Conservation (phyloP, 53 echinoderm and acorn worm genomes). For the Echinarachnius parma region DNA sequence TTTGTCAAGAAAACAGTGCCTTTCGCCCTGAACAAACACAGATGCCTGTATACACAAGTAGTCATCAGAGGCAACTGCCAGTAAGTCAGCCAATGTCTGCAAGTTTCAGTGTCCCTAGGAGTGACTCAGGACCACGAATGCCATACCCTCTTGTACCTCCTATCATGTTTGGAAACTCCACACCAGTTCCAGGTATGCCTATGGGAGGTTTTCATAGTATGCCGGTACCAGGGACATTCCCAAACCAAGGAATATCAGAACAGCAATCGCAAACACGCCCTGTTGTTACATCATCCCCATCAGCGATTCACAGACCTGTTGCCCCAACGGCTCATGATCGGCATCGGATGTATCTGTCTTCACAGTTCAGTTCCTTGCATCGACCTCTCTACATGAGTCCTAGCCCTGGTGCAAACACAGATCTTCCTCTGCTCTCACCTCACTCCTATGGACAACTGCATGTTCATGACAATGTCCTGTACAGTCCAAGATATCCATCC, state of each 20-base stretch:
- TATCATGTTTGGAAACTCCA: conserved; percentile 67
- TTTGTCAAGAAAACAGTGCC: background rate
- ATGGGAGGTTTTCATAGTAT: conserved; percentile 60
- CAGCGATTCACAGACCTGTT: conserved; percentile 44
- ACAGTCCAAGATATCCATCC: conserved; percentile 78
- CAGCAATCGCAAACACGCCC: conserved; percentile 46
- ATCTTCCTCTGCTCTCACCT: conserved; percentile 83
- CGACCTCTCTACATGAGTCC: conserved; percentile 85
- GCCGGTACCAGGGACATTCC: conserved; percentile 55
- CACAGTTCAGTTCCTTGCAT: conserved; percentile 74
- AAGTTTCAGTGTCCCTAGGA: conserved; percentile 15
- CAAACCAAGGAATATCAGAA: conserved; percentile 43
- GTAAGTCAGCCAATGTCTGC: background rate
- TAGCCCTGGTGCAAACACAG: conserved; percentile 77
- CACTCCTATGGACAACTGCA: conserved; percentile 80
- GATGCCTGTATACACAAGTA: background rate
- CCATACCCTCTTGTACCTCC: conserved; percentile 65
- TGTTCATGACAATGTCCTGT: conserved; percentile 81
- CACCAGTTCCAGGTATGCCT: conserved; percentile 49
- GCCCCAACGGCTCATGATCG: conserved; percentile 61
- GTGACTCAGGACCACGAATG: conserved; percentile 29
- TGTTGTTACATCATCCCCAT: conserved; percentile 50
- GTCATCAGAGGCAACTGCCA: conserved; percentile 5
- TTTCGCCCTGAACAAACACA: background rate
- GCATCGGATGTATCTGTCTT: conserved; percentile 65